Conservation (phyloP, 2,888 invertebrate genomes). For the Lepeophtheirus nordmannii region DNA sequence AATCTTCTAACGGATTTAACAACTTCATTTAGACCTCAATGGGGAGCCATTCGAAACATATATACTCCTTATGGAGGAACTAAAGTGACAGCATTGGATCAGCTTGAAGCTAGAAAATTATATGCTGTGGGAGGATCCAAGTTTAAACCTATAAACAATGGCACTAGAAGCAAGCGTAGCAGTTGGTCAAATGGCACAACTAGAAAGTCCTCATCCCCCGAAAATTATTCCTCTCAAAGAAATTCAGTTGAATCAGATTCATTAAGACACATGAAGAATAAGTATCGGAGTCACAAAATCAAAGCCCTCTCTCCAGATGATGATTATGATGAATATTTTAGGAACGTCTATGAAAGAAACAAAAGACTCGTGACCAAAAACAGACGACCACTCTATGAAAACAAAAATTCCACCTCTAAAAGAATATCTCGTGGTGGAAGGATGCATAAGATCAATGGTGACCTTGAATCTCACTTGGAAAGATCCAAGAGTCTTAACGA, state of each 20-base stretch:
- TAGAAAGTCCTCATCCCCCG: neutral
- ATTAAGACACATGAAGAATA: neutral
- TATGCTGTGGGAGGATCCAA: conserved; percentile 9
- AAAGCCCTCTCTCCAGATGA: neutral
- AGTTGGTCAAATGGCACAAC: neutral
- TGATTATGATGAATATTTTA: neutral
- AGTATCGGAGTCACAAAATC: neutral
- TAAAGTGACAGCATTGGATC: conserved; percentile 11
- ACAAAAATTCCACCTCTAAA: neutral
- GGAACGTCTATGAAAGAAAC: neutral
- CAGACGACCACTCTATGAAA: conserved; percentile 2
- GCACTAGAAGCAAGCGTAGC: neutral
- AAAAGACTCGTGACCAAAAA: neutral
- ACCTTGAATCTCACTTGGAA: too few relatives aligned
- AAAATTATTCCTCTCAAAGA: neutral
- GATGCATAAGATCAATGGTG: too few relatives aligned
- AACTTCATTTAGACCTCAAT: conserved; percentile 5
- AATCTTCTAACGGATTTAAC: conserved; percentile 22
- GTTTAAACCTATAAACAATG: neutral
- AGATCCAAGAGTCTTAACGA: too few relatives aligned
- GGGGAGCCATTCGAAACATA: conserved; percentile 24
- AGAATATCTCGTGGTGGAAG: too few relatives aligned
- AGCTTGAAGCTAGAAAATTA: conserved; percentile 1
- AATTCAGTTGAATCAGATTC: neutral
- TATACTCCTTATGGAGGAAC: conserved; percentile 25